These are phyloP conservation scores for Helicoverpa zea DNA, from an alignment of 1,140 invertebrate genomes.

Conservation along the genomic window DNA sequence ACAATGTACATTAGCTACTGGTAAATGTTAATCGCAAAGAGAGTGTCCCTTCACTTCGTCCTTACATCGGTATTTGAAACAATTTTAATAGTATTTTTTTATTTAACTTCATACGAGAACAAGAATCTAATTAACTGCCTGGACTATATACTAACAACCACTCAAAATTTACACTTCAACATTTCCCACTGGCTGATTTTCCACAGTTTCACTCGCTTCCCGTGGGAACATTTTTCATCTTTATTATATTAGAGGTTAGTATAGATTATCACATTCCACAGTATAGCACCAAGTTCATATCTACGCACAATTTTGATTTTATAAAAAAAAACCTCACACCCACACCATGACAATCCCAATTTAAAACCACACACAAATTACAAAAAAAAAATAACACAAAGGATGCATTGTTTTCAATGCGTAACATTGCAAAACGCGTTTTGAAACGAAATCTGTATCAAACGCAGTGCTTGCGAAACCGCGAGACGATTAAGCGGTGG, in stretches of 20 bases:
- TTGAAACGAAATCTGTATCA: constrained; percentile 38
- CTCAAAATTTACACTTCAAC: too few species aligned
- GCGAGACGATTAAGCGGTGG: constrained; percentile 25
- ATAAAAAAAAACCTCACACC: background rate
- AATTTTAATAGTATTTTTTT: background rate
- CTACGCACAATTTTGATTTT: background rate
- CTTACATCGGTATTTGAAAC: background rate
- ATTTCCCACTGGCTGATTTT: too few species aligned
- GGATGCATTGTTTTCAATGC: constrained; percentile 41
- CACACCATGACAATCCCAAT: constrained; percentile 4
- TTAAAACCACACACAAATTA: background rate
- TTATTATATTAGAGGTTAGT: too few species aligned
- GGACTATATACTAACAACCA: too few species aligned
- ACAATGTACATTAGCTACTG: background rate
- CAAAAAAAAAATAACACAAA: constrained; percentile 30
- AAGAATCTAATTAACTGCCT: too few species aligned
- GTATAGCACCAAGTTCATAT: too few species aligned
- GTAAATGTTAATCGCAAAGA: background rate
- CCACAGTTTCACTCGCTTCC: too few species aligned
- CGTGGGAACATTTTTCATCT: too few species aligned
- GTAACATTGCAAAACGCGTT: constrained; percentile 30
- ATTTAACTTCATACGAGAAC: too few species aligned
- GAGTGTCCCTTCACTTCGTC: constrained; percentile 27
- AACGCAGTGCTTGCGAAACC: constrained; percentile 13
- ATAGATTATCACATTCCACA: too few species aligned